Evolutionary conservation across 2,797 vertebrate species (phyloP).

Genomic region (Momotus momota): DNA sequence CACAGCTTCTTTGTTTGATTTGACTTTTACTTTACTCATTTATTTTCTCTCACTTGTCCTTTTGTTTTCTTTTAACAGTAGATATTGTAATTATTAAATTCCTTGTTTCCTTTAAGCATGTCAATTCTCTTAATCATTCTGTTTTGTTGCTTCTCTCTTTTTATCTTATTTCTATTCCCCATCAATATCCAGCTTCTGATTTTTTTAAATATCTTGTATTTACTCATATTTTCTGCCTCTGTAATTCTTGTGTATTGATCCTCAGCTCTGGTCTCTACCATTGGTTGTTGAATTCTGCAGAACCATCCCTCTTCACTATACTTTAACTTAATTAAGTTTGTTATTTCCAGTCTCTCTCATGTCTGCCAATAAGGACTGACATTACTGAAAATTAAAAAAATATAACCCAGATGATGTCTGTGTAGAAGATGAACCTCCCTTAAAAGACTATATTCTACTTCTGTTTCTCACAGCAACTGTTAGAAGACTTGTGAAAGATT

Average conservation of each 20-base stretch:
- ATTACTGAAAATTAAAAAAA: background rate
- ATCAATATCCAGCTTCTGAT: constrained; percentile 39
- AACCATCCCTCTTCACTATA: background rate
- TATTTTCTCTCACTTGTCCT: constrained; percentile 14
- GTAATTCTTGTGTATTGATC: background rate
- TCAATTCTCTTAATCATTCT: constrained; percentile 69
- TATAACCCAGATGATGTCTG: background rate
- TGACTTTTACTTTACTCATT: constrained; percentile 55
- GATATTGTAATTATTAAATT: constrained; percentile 71
- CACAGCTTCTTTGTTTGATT: constrained; percentile 59
- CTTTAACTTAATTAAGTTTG: background rate
- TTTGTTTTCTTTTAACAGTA: constrained; percentile 16
- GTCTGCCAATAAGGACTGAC: background rate
- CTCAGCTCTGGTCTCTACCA: background rate
- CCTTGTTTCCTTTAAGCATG: constrained; percentile 57
- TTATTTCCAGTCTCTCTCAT: background rate
- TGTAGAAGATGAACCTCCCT: background rate
- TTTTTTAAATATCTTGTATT: constrained; percentile 52
- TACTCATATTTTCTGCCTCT: background rate
- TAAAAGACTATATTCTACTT: background rate
- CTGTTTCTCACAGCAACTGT: background rate
- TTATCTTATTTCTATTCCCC: constrained; percentile 38
- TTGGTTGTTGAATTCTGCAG: background rate
- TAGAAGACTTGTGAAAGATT: background rate
- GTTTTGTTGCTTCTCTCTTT: constrained; percentile 49